These are phyloP conservation scores for Sebastolobus altivelis DNA, from an alignment of 2,797 vertebrate species.

Conservation along the genomic window DNA sequence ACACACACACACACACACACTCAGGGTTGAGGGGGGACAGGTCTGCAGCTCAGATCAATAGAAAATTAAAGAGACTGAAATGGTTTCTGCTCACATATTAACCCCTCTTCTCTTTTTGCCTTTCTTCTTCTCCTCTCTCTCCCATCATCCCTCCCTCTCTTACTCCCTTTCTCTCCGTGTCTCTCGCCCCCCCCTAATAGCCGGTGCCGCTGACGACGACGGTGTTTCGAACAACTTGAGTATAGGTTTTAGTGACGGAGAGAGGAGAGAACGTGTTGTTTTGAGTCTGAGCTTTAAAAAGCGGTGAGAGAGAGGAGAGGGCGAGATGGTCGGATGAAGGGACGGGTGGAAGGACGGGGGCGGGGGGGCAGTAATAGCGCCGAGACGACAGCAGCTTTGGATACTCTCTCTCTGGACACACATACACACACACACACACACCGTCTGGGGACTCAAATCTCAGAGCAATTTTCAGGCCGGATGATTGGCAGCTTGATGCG, in stretches of 20 bases:
- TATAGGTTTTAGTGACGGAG: conserved; percentile 73
- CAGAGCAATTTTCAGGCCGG: conserved; percentile 89
- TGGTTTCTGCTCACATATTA: conserved; percentile 83
- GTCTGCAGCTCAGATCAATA: conserved; percentile 82
- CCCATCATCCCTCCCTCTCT: conserved; percentile 52
- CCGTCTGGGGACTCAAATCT: conserved; percentile 91
- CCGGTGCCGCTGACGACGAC: conserved; percentile 53
- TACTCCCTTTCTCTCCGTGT: conserved; percentile 52
- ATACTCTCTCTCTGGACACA: conserved; percentile 51
- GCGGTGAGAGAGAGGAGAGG: conserved; percentile 34
- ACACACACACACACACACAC: conserved; percentile 26
- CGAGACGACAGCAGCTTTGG: conserved; percentile 72
- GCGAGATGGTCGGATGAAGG: conserved; percentile 66
- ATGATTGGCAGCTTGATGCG: conserved; percentile 91
- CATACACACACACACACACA: conserved; percentile 54
- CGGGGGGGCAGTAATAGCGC: conserved; percentile 71
- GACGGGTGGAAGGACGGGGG: conserved; percentile 43
- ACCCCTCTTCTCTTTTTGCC: conserved; percentile 68
- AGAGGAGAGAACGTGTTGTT: conserved; percentile 70
- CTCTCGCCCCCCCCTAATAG: conserved; percentile 65
- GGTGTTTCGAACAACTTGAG: conserved; percentile 64
- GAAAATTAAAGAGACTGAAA: conserved; percentile 86
- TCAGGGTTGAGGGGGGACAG: conserved; percentile 29
- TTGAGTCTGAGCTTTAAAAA: conserved; percentile 75
- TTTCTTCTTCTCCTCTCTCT: conserved; percentile 38